A percentile compares a stretch with the other conserved stretches of the same genome.
These are phyloP conservation scores for Hoplostethus mediterraneus DNA, from an alignment of 2,797 vertebrate genomes.

Conservation along the genomic window DNA sequence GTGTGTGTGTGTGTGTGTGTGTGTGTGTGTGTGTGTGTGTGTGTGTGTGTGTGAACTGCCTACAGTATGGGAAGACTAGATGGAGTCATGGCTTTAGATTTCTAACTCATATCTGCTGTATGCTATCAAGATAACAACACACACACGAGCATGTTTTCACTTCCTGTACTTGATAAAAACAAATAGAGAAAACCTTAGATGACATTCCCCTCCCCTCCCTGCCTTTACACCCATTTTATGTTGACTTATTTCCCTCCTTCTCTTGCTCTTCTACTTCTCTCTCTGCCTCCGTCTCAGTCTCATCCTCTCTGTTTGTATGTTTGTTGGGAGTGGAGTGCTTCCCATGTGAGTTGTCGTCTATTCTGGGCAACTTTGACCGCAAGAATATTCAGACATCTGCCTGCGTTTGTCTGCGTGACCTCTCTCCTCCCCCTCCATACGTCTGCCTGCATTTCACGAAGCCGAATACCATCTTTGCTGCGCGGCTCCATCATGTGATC, in stretches of 20 bases:
- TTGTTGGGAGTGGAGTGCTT: not conserved
- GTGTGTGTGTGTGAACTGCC: conserved; percentile 4
- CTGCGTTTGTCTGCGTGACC: conserved; percentile 36
- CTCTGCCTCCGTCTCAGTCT: not conserved
- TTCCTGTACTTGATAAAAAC: too few species aligned
- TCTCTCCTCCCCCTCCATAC: conserved; percentile 14
- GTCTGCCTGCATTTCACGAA: not conserved
- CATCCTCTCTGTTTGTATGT: not conserved
- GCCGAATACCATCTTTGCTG: not conserved
- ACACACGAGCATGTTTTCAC: too few species aligned
- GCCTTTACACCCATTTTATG: not conserved
- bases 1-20: not conserved
- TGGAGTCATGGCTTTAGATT: not conserved
- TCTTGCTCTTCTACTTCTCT: not conserved
- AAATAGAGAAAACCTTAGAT: too few species aligned
- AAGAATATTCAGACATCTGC: conserved; percentile 20
- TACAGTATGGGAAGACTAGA: not conserved
- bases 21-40: not conserved
- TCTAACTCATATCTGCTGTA: not conserved
- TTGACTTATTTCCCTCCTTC: not conserved
- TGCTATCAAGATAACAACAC: too few species aligned
- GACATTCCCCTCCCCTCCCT: not conserved
- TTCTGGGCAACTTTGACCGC: conserved; percentile 12
- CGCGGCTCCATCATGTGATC: not conserved
- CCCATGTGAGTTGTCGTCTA: conserved; percentile 12